Conservation (phyloP, 2,888 invertebrate species). For the Scelioninae gen. 1 region DNA sequence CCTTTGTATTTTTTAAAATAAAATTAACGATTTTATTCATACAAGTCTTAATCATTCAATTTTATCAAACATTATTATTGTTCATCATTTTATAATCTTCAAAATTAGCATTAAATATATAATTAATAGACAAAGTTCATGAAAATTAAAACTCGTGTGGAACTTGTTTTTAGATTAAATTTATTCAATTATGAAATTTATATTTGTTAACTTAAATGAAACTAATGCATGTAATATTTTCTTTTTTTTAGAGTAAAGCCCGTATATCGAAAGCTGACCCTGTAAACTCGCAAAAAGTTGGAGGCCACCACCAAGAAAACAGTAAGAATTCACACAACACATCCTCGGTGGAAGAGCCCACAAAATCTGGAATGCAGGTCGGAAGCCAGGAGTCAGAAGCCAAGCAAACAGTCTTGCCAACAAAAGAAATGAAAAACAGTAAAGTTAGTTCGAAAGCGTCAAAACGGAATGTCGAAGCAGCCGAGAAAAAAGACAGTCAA, state of each 20-base stretch:
- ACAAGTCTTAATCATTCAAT: too few relatives aligned
- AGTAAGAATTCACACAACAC: constrained; percentile 26
- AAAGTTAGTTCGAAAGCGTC: constrained; percentile 35
- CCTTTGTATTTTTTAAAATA: too few relatives aligned
- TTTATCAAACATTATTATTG: too few relatives aligned
- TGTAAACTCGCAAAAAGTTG: constrained; percentile 12
- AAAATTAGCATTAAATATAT: too few relatives aligned
- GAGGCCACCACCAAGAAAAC: constrained; percentile 46
- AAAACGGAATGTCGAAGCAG: constrained; percentile 36
- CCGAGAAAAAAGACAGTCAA: constrained; percentile 50
- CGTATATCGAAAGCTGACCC: constrained; percentile 45
- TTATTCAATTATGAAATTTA: too few relatives aligned
- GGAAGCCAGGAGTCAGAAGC: constrained; percentile 38
- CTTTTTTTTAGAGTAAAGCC: constrained; percentile 45
- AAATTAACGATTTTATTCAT: too few relatives aligned
- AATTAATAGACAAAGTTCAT: too few relatives aligned
- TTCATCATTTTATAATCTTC: too few relatives aligned
- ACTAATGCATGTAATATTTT: not conserved
- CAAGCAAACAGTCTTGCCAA: constrained; percentile 37
- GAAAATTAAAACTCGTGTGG: too few relatives aligned
- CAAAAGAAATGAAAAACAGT: constrained; percentile 45
- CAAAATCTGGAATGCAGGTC: constrained; percentile 44
- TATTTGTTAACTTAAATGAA: too few relatives aligned
- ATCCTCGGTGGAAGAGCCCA: not conserved
- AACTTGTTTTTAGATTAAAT: too few relatives aligned